Evolutionary conservation across 1,140 invertebrate genomes (phyloP).

Genomic region (Orchesella cincta): DNA sequence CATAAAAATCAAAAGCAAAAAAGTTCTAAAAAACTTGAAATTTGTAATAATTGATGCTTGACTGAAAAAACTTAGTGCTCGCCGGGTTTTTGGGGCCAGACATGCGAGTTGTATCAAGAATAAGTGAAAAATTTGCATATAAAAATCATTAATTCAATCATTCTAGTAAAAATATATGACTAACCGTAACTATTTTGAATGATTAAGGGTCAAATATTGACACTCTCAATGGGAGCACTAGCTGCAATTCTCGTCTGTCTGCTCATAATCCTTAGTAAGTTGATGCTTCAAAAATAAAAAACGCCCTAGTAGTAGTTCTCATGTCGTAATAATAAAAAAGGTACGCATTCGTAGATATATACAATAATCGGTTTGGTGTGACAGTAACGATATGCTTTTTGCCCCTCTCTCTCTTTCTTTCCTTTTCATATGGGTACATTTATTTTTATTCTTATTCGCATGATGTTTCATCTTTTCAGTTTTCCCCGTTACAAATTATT

Average conservation of each 20-base stretch:
- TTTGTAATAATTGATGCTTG: no score
- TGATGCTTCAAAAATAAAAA: slow-evolving; percentile 19
- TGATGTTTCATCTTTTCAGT: neutral
- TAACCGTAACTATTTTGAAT: neutral
- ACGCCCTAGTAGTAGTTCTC: neutral
- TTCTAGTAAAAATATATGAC: neutral
- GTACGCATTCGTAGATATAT: no score
- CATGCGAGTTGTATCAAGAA: slow-evolving; percentile 13
- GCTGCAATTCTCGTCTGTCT: slow-evolving; percentile 91
- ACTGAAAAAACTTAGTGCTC: no score
- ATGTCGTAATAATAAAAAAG: neutral
- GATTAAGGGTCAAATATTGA: slow-evolving; percentile 81
- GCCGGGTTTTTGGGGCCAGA: slow-evolving; percentile 18
- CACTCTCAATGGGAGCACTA: slow-evolving; percentile 88
- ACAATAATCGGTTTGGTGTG: neutral
- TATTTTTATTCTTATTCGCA: slow-evolving; percentile 19
- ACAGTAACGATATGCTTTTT: neutral
- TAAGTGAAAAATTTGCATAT: no score
- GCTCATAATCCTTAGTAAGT: slow-evolving; percentile 89
- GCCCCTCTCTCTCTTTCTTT: neutral
- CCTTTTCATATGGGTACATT: neutral
- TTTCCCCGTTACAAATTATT: neutral
- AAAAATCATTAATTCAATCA: no score
- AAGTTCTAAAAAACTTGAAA: no score
- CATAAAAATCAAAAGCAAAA: neutral